Evolutionary conservation across 2,888 invertebrate species (phyloP), one percentile per base, ranked within the genome.

Genomic region (Harpagoxenus sublaevis): DNA sequence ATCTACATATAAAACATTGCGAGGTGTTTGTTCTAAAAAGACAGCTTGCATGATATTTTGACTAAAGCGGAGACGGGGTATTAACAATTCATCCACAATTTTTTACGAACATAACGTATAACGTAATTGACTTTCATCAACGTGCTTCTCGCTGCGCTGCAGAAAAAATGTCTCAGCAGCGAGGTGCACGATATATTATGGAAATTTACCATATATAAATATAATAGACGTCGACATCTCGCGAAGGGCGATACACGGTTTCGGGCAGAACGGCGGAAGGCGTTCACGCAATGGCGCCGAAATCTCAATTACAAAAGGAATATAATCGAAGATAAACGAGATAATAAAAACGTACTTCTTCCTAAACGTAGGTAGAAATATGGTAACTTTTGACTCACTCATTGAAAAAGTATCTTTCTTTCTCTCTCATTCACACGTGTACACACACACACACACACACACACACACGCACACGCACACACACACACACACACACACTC

Each of bases 301-400:
- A 89, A 95, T 95, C 94, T 94, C 93, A 94, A 91, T 94, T 94
- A 94, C 91, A 94, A 94, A 94, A 94, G 92, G 92, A 94, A 94
- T 93, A 81, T 81, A 92, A 91, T 94, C 92, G 92, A 94, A 93
- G 92, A 91, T 94, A 93, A 94, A 95, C 92, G 92, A 94, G 92
- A 93, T 92, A 94, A 94, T 93, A 92, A 94, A 94, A 94, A 93
- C 88, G 91, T 93, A 91, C 91, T 93, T 92, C 91, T 91, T 94
- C 91, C 92, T 94, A 91, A 94, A 94, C 94, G 91, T 94, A 94
- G 92, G 91, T 94, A 94, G 92, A 94, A 94, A 94, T 94, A 68
- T 94, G 94, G 94, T 94, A 95, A 94, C 94, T 95, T 81, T 94
- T 94, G 93, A 95, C 94, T 94, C 94, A 94, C 94, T 94, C 94